phyloP scores from a whole-genome alignment of 2,797 vertebrate species.

The Valencia hispanica region DNA sequence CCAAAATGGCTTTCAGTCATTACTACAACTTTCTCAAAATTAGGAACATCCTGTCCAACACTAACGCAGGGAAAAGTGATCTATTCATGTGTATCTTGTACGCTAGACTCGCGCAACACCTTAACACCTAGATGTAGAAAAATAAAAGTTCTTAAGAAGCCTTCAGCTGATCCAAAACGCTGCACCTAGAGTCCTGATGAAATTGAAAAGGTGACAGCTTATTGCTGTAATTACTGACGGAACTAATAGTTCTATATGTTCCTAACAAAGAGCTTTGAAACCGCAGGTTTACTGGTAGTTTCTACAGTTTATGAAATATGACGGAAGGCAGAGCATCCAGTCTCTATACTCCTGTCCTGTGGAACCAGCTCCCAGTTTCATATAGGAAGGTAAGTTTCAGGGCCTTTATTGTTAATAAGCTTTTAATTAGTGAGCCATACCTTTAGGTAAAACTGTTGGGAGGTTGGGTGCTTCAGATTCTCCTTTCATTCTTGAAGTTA shows the following conservation, averaged over 20 bases:
- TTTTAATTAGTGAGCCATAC: neutral
- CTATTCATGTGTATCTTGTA: neutral
- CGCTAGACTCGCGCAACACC: neutral
- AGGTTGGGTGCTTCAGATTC: neutral
- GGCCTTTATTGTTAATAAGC: neutral
- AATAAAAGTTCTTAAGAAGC: too few relatives aligned
- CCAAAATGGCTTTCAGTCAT: neutral
- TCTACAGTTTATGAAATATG: neutral
- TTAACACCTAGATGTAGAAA: too few relatives aligned
- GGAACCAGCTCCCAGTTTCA: neutral
- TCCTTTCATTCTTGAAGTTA: neutral
- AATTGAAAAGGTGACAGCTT: neutral
- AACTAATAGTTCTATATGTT: neutral
- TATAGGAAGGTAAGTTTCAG: neutral
- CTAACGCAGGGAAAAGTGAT: too few relatives aligned
- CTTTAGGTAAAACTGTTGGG: neutral
- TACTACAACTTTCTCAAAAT: neutral
- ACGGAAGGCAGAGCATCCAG: too few relatives aligned
- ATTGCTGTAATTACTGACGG: too few relatives aligned
- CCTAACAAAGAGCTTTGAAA: neutral
- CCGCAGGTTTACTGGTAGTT: too few relatives aligned
- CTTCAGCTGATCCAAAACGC: too few relatives aligned
- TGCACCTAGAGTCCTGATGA: neutral
- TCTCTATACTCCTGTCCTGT: too few relatives aligned
- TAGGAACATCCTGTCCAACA: neutral